These are phyloP conservation scores for Macropus fuliginosus DNA, from an alignment of 2,797 vertebrate genomes.

Conservation along the genomic window DNA sequence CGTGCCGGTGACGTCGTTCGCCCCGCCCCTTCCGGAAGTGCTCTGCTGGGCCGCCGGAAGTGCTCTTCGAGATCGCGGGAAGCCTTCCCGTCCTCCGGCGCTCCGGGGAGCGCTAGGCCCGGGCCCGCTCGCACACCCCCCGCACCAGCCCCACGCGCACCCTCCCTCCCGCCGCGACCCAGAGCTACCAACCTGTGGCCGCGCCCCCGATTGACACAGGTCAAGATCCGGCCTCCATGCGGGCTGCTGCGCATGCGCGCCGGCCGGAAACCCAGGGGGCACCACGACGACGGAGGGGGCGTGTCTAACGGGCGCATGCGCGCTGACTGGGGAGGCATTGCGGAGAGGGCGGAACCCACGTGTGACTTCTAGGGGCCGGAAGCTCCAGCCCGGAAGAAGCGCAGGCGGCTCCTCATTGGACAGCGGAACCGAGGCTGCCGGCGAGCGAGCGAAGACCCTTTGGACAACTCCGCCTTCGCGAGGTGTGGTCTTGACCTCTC, in stretches of 20 bases:
- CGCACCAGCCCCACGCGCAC: neutral
- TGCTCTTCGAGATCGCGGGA: neutral
- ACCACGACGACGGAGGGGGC: neutral
- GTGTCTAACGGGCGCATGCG: neutral
- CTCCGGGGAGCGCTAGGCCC: too few species aligned
- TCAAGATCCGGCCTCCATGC: neutral
- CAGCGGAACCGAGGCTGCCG: neutral
- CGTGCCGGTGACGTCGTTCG: neutral
- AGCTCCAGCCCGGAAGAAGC: neutral
- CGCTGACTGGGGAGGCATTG: fast-evolving
- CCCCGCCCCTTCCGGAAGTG: neutral
- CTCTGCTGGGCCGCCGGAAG: neutral
- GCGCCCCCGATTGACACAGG: too few species aligned
- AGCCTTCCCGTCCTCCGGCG: neutral
- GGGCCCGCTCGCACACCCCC: neutral
- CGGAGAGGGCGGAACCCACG: neutral
- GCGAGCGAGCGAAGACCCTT: neutral
- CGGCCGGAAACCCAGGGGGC: too few species aligned
- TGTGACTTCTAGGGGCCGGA: neutral
- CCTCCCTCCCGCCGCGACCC: neutral
- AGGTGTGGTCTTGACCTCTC: neutral
- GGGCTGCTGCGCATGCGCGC: neutral
- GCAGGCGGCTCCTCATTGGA: neutral
- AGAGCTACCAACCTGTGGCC: neutral
- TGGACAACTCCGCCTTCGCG: fast-evolving